A percentile compares a stretch with the other conserved stretches of the same genome.
These are phyloP conservation scores for Arothron firmamentum DNA, from an alignment of 2,113 vertebrate species.

Conservation along the genomic window DNA sequence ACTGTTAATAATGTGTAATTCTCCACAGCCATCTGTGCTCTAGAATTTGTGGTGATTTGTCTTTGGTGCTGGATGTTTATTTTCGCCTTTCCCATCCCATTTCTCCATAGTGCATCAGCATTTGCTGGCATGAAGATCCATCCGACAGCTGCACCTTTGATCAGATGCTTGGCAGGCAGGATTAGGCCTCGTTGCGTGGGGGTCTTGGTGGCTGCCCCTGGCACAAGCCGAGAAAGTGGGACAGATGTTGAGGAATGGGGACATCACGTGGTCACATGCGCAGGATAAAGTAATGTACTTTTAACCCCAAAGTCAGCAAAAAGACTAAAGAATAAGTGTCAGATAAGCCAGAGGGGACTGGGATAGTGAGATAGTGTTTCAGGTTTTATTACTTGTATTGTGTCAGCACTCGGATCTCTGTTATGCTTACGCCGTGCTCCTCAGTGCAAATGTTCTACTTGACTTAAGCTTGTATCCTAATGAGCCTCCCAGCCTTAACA, in stretches of 20 bases:
- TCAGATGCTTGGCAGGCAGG: constrained; percentile 56
- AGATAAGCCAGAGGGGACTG: constrained; percentile 13
- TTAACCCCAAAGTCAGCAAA: constrained; percentile 15
- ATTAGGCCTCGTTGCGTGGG: constrained; percentile 19
- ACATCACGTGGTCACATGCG: not conserved
- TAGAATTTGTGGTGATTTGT: not conserved
- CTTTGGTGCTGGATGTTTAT: constrained; percentile 17
- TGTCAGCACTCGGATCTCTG: constrained; percentile 38
- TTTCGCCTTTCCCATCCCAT: constrained; percentile 17
- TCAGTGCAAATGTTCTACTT: constrained; percentile 29
- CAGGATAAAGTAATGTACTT: not conserved
- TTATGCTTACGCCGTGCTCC: constrained; percentile 48
- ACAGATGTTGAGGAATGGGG: constrained; percentile 53
- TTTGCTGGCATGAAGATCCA: constrained; percentile 29
- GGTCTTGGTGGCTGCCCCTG: constrained; percentile 45
- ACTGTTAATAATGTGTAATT: not conserved
- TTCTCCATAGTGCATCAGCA: constrained; percentile 38
- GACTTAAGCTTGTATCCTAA: constrained; percentile 27
- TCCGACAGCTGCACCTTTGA: constrained; percentile 65
- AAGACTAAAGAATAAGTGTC: constrained; percentile 8
- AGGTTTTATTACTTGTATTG: constrained; percentile 30
- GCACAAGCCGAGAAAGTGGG: constrained; percentile 38
- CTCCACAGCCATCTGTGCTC: constrained; percentile 24
- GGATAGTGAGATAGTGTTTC: not conserved
- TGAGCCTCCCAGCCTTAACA: constrained; percentile 39